Percentiles rank a stretch among this genome's conserved stretches.
Conservation (phyloP, 2,797 vertebrate species). For the Hapalemur alaotrensis region DNA sequence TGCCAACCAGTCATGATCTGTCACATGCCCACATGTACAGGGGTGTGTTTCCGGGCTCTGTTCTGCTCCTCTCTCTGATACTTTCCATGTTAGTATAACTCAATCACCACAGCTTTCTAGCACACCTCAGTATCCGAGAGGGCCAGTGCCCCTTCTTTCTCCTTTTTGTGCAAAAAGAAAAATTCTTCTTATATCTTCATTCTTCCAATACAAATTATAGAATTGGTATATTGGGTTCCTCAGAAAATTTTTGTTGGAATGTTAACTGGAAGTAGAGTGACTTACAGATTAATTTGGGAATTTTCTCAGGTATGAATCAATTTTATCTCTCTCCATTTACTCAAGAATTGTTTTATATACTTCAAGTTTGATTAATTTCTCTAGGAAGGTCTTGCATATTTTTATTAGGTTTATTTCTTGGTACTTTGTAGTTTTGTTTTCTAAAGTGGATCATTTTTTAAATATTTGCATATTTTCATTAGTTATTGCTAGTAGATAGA, state of each 20-base stretch:
- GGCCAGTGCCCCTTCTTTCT: background rate
- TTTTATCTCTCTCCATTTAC: background rate
- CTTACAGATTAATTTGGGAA: background rate
- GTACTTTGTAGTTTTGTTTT: background rate
- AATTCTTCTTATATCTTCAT: background rate
- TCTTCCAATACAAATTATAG: background rate
- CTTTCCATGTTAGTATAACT: background rate
- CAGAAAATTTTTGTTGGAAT: background rate
- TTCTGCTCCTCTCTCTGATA: background rate
- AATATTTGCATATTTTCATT: background rate
- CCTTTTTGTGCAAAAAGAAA: background rate
- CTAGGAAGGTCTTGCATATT: background rate
- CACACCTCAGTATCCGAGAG: background rate
- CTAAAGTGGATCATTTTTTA: background rate
- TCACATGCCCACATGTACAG: background rate
- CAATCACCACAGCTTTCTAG: background rate
- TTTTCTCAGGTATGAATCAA: background rate
- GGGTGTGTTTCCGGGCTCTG: background rate
- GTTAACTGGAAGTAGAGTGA: background rate
- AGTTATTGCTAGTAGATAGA: background rate
- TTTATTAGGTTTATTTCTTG: constrained; percentile 34
- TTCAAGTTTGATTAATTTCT: background rate
- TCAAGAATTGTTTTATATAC: background rate
- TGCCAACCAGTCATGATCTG: background rate
- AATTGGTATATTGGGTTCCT: background rate